Percentiles rank a stretch among this genome's conserved stretches.
Evolutionary conservation across 2,797 vertebrate species (phyloP).

Genomic region (Choloepus didactylus): DNA sequence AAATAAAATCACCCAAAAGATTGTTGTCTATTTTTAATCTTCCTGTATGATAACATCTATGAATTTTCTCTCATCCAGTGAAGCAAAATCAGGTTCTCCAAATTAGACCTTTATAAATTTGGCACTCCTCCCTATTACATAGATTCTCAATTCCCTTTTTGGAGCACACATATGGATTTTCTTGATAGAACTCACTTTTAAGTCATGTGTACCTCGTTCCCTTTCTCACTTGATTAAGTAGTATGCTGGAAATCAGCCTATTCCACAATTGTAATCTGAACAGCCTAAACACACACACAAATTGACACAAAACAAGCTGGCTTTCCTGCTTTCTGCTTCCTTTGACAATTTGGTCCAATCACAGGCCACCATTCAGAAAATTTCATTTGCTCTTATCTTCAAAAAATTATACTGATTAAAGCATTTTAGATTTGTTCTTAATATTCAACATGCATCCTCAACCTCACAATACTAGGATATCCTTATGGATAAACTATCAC

Average conservation of each 20-base stretch:
- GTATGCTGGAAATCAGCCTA: neutral
- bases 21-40: neutral
- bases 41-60: neutral
- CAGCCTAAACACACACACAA: neutral
- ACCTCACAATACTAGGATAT: neutral
- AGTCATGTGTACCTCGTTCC: neutral
- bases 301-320: neutral
- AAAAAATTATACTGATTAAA: neutral
- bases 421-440: neutral
- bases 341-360: neutral
- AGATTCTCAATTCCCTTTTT: neutral
- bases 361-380: neutral
- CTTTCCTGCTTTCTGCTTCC: neutral
- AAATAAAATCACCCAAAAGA: slow-evolving; percentile 13
- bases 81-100: neutral
- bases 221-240: neutral
- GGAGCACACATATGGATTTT: neutral
- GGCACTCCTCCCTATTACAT: neutral
- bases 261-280: neutral
- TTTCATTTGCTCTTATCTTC: neutral
- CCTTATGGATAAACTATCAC: neutral
- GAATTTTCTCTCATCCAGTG: neutral
- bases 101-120: slow-evolving; percentile 1
- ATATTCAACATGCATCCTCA: neutral
- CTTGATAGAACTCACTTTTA: slow-evolving; percentile 24